A percentile compares a stretch with the other conserved stretches of the same genome.
Conservation (phyloP, 1,140 invertebrate genomes). For the Drosophila ananassae region DNA sequence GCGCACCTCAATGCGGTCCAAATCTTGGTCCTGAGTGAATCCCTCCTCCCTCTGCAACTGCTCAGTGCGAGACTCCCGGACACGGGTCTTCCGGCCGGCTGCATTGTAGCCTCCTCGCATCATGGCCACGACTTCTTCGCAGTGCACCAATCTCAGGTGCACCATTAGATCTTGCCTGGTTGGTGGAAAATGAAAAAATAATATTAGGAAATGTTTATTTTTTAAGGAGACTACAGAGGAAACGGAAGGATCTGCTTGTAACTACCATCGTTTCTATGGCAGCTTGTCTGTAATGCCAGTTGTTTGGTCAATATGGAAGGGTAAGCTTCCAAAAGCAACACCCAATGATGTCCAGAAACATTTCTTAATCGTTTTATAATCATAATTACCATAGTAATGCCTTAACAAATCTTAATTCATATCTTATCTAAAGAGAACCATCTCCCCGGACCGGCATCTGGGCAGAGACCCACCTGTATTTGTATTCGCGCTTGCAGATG, state of each 20-base stretch:
- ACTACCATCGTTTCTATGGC: background rate
- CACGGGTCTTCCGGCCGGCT: slow-evolving; percentile 63
- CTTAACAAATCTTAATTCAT: too few species aligned
- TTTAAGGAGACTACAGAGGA: background rate
- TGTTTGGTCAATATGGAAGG: background rate
- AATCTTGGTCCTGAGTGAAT: slow-evolving; percentile 18
- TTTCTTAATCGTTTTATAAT: too few species aligned
- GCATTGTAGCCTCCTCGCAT: slow-evolving; percentile 58
- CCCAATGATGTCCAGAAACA: too few species aligned
- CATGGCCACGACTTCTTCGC: slow-evolving; percentile 69
- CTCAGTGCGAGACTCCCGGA: slow-evolving; percentile 60
- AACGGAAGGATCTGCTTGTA: too few species aligned
- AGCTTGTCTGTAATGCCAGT: background rate
- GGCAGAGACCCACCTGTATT: slow-evolving; percentile 56
- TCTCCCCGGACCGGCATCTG: too few species aligned
- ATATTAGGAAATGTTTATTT: background rate
- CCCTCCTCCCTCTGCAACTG: slow-evolving; percentile 23
- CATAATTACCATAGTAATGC: too few species aligned
- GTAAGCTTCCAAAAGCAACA: background rate
- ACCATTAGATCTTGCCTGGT: slow-evolving; percentile 79
- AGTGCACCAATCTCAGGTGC: slow-evolving; percentile 73
- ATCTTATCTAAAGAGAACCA: too few species aligned
- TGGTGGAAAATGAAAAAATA: background rate
- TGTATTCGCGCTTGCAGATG: slow-evolving; percentile 75
- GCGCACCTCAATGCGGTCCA: slow-evolving; percentile 51